Evolutionary conservation across 2,888 invertebrate species (phyloP).

Genomic region (Hyles lineata): DNA sequence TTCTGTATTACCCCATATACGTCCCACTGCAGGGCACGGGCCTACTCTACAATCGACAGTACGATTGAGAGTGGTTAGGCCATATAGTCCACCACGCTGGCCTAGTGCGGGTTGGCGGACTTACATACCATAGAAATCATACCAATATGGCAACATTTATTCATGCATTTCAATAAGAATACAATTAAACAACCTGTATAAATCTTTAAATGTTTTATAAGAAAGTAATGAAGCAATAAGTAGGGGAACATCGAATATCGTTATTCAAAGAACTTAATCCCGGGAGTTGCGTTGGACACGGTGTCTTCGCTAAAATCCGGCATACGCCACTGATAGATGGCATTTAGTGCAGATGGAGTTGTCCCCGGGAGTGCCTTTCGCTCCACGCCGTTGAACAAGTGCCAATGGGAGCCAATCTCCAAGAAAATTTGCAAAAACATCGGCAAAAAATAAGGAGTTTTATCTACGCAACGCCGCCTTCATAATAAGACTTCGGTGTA

Average conservation of each 20-base stretch:
- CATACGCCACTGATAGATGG: conserved; percentile 73
- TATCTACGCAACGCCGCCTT: conserved; percentile 12
- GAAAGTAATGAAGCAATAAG: neutral
- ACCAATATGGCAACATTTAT: too few relatives aligned
- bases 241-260: conserved; percentile 35
- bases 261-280: conserved; percentile 49
- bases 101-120: too few relatives aligned
- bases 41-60: too few relatives aligned
- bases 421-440: conserved; percentile 60
- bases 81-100: too few relatives aligned
- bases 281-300: conserved; percentile 67
- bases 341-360: conserved; percentile 77
- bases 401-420: conserved; percentile 73
- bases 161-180: too few relatives aligned
- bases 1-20: too few relatives aligned
- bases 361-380: conserved; percentile 76
- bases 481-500: conserved; percentile 1
- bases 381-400: conserved; percentile 75
- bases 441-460: conserved; percentile 15
- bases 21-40: too few relatives aligned
- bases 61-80: too few relatives aligned
- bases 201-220: neutral
- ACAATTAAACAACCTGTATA: neutral
- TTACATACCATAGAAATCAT: too few relatives aligned
- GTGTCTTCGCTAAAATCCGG: conserved; percentile 67